Base-by-base conservation (phyloP, 2,113 vertebrate genomes). In the Mormyrus lacerda region DNA sequence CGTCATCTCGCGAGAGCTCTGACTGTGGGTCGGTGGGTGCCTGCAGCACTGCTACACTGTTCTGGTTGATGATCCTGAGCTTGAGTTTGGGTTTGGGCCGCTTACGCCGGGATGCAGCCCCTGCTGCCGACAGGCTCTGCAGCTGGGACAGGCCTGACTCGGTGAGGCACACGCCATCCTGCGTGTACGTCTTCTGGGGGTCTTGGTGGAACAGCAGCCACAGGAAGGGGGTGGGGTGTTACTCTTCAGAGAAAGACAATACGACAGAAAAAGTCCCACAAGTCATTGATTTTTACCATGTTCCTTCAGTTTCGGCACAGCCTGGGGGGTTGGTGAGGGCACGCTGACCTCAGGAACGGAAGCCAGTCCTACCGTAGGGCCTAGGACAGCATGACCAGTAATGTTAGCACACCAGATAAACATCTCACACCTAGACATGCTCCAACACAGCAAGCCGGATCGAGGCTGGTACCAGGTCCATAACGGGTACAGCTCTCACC, bases 51-150 rank as follows among this genome's bases (percentile, higher is more conserved):
- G 98, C 97, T 92, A 99, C 98, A 19, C 97, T 99, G 95, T 99
- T 99, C 95, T 99, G 98, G 94, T 99, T 99, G 92, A 99, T 99
- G 93, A 99, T 99, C 94, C 97, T 97, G 93, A 99, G 95, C 91
- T 99, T 98, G 90, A 99, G 95, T 95, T 99, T 99, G 94, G 98
- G 98, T 93, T 99, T 99, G 88, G 95, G 96, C 90, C 98, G 96
- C 92, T 97, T 98, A 92, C 96, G 97, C 89, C 97, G 96, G 0
- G 96, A 96, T 0, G 97, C 96, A 9, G 55, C 21, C 17, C 15
- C 76, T 44, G 96, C 95, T 48, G 96, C 95, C 19, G 97, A 97
- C 85, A 99, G 96, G 90, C 97, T 97, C 96, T 99, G 98, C 86
- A 99, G 96, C 92, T 99, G 98, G 73, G 96, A 96, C 93, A 98